Base-by-base conservation (phyloP, 2,888 invertebrate genomes). In the Magallana nippona region DNA sequence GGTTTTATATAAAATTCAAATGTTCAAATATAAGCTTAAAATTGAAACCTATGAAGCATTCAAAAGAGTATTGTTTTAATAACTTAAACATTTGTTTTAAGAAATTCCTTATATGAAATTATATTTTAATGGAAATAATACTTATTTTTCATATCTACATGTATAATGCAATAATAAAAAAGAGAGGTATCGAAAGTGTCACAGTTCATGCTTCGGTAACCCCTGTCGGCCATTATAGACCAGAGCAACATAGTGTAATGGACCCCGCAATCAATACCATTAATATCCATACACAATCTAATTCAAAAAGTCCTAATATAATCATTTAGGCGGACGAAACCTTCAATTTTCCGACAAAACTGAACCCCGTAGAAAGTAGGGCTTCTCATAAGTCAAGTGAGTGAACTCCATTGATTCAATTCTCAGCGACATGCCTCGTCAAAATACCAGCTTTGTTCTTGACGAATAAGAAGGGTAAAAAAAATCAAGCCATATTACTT, bases 301-400 rank as follows among this genome's bases (percentile, higher is more conserved):
- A 71, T 71, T 71, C 71, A 71, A 71, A 71, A 71, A 32, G 22
- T 71, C 71, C 71, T 71, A 27, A 71, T 71, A 22, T 32, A 71
- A 71, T 71, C 71, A 71, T 71, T 71, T 71, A 27, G 71, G 22
- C 22, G 71, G 32, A 71, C 22, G 71, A 71, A 71, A 71, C 71
- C 27, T 32, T 19, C 19, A 63, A 63, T 63, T 19, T 63, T 32
- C 27, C 13, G 27, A 71, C 22, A 71, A 71, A 71, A 71, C 17
- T 15, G 71, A 27, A 22, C 32, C 22, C 71, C 13, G 10, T 11
- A 17, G 32, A 10, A 32, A 71, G 27, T 32, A 71, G 22, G 71
- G 71, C 27, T 27, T 71, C 71, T 10, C 60, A 27, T 17, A 15
- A 15, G 22, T 71, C 11, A 2, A 5, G 27, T 71, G 32, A 71